Evolutionary conservation across 2,888 invertebrate species (phyloP).

Genomic region (Stenodema calcarata): DNA sequence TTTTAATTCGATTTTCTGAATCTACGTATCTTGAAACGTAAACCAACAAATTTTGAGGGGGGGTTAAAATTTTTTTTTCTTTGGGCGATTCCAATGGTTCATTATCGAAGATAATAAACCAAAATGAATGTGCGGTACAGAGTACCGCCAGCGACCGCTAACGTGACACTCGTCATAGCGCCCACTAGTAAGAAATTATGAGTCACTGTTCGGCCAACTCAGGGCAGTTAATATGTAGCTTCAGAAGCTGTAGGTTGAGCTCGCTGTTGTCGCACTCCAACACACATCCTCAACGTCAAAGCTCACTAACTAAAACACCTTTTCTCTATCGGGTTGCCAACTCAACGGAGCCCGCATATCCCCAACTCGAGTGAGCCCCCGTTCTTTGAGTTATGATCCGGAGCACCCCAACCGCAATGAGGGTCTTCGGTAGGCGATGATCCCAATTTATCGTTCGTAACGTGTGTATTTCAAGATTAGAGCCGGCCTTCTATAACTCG

Average conservation of each 20-base stretch:
- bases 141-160: too few species aligned
- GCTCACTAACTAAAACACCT: neutral
- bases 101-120: too few species aligned
- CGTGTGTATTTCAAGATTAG: constrained; percentile 39
- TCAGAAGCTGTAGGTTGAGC: neutral
- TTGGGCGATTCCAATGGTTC: too few species aligned
- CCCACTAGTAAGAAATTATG: too few species aligned
- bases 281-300: neutral
- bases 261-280: neutral
- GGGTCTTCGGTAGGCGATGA: constrained; percentile 16
- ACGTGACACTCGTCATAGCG: too few species aligned
- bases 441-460: constrained; percentile 34
- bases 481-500: neutral
- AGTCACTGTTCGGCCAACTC: neutral
- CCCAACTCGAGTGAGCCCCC: neutral
- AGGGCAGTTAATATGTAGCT: neutral
- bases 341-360: neutral
- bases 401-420: neutral
- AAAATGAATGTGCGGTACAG: too few species aligned
- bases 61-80: too few species aligned
- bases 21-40: too few species aligned
- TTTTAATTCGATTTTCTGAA: too few species aligned
- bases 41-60: too few species aligned
- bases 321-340: neutral
- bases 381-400: neutral